Conservation (phyloP, 2,888 invertebrate genomes). For the Unio pictorum region DNA sequence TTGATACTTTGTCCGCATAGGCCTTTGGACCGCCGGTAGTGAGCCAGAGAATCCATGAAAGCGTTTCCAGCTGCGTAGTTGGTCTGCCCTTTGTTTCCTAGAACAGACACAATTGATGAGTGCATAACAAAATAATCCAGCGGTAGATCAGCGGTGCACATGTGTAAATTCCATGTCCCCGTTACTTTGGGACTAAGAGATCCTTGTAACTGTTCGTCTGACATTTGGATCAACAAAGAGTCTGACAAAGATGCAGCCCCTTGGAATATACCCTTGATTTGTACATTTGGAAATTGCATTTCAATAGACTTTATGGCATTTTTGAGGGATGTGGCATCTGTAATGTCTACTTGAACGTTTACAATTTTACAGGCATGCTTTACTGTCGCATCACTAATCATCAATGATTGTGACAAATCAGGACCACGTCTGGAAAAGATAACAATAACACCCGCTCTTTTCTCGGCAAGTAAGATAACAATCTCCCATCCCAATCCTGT, state of each 20-base stretch:
- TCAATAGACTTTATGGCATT: constrained; percentile 21
- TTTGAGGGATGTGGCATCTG: constrained; percentile 26
- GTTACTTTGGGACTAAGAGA: constrained; percentile 46
- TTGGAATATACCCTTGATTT: constrained; percentile 49
- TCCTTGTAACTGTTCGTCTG: constrained; percentile 25
- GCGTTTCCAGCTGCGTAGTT: constrained; percentile 55
- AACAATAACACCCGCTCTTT: constrained; percentile 36
- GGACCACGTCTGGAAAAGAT: constrained; percentile 29
- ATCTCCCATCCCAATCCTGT: constrained; percentile 52
- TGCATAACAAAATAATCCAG: constrained; percentile 54
- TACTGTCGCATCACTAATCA: constrained; percentile 18
- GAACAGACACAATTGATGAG: constrained; percentile 50
- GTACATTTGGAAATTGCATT: constrained; percentile 7
- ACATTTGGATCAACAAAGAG: constrained; percentile 26
- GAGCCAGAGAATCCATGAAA: constrained; percentile 51
- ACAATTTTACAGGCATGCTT: constrained; percentile 19
- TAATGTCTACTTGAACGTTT: constrained; percentile 34
- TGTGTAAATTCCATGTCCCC: constrained; percentile 54
- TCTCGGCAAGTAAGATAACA: constrained; percentile 26
- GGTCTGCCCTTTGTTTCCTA: constrained; percentile 53
- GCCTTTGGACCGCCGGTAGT: constrained; percentile 33
- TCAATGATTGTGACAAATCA: constrained; percentile 10
- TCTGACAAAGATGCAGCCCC: constrained; percentile 49
- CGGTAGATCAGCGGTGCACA: constrained; percentile 25
- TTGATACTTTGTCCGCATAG: constrained; percentile 49